Evolutionary conservation across 2,888 invertebrate genomes (phyloP), one percentile per base, ranked within the genome.

Genomic region (Nomada fabriciana): DNA sequence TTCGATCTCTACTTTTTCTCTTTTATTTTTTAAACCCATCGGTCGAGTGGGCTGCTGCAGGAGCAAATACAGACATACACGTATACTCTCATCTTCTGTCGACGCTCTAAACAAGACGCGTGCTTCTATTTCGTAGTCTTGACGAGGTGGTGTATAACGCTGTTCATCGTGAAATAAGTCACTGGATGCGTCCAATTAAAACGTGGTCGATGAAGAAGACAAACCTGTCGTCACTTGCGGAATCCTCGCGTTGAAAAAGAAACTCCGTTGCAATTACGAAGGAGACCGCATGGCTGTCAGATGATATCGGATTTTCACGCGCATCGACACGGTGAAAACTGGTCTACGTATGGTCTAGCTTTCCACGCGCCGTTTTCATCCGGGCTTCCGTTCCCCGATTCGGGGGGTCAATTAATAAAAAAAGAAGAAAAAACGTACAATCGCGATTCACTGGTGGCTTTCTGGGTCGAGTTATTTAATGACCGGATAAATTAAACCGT

Each of bases 171-270:
- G 53, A 63, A 68, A 25, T 61, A 57, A 71, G 67, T 65, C 68
- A 57, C 82, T 82, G 42, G 69, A 65, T 72, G 65, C n/a, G 57
- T 11, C 82, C 61, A 82, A 83, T 83, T 83, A 72, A 82, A 82
- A 61, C 20, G 43, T 23, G 59, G 50, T 72, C 60, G 36, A 57
- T 80, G 53, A 43, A 29, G 25, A 53, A 55, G 53, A 64, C 57
- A 69, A 50, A 52, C 63, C 68, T 18, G 4, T 47, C 11, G 63
- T 42, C 57, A 20, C 67, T 25, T 4, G 59, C 60, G 59, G 65
- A 55, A 76, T 55, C 36, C 52, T 60, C 36, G 15, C 2, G 5
- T 1, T 4, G 36, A 42, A 23, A 64, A 60, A 68, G 74, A 69
- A 74, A 81, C 53, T 15, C 52, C 4, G 20, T 18, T n/a, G 64